These are phyloP conservation scores for Poecile atricapillus DNA, from an alignment of 2,113 vertebrate genomes.

Conservation along the genomic window DNA sequence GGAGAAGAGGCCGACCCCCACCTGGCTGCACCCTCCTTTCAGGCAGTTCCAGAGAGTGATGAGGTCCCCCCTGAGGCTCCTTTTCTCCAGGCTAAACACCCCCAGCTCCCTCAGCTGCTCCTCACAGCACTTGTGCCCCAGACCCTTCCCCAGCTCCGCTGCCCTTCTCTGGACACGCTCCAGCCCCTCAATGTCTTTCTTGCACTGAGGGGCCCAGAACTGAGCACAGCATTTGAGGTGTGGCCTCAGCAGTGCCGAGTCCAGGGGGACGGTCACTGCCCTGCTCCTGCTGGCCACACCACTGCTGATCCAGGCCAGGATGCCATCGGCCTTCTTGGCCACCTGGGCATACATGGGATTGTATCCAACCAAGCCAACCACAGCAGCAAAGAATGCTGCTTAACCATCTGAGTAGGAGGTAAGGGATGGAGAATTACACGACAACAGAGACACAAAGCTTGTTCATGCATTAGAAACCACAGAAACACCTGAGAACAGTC, in stretches of 20 bases:
- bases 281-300: neutral
- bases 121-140: neutral
- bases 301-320: neutral
- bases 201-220: neutral
- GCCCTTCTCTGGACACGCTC: neutral
- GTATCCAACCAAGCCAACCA: neutral
- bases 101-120: neutral
- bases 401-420: neutral
- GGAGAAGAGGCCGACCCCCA: fast-evolving
- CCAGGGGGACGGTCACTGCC: neutral
- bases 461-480: neutral
- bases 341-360: fast-evolving
- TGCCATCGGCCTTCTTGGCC: neutral
- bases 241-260: fast-evolving
- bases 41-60: fast-evolving
- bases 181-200: neutral
- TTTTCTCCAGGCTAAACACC: neutral
- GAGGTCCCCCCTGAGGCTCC: neutral
- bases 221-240: fast-evolving
- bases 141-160: fast-evolving
- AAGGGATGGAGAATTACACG: neutral
- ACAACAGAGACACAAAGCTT: neutral
- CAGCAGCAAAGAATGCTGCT: neutral
- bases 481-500: neutral
- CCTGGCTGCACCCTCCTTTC: neutral